Conservation (phyloP, 1,140 invertebrate species). For the Calliphora vicina region DNA sequence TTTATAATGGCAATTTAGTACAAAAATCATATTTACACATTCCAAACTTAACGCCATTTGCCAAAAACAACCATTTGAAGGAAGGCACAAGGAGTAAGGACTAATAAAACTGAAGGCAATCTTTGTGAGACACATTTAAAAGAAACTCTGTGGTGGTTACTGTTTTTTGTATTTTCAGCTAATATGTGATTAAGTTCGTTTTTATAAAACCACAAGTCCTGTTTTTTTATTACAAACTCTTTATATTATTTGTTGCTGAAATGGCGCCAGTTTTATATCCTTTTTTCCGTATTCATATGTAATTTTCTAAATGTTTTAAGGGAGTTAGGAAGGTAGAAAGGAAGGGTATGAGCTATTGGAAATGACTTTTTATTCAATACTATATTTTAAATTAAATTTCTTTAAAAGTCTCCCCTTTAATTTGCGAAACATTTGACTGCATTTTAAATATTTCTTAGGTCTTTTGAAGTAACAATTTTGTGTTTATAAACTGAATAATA, state of each 20-base stretch:
- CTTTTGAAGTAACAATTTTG: background rate
- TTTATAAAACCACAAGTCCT: background rate
- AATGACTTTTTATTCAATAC: too few relatives aligned
- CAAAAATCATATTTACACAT: background rate
- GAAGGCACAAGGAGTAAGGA: background rate
- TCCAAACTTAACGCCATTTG: too few relatives aligned
- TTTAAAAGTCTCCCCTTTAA: too few relatives aligned
- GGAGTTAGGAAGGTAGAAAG: too few relatives aligned
- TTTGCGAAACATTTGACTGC: background rate
- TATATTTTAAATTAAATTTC: too few relatives aligned
- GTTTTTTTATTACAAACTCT: background rate
- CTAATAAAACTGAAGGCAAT: background rate
- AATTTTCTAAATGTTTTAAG: background rate
- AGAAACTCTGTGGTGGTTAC: background rate
- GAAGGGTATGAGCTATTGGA: background rate
- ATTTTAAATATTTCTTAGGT: background rate
- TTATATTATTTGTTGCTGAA: background rate
- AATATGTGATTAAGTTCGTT: background rate
- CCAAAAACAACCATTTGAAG: background rate
- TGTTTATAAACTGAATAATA: background rate
- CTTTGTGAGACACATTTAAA: background rate
- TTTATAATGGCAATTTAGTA: background rate
- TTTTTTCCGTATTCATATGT: too few relatives aligned
- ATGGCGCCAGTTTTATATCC: background rate
- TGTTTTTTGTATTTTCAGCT: background rate